Evolutionary conservation across 2,888 invertebrate species (phyloP), one percentile per base, ranked within the genome.

Genomic region (Scotopteryx bipunctaria): DNA sequence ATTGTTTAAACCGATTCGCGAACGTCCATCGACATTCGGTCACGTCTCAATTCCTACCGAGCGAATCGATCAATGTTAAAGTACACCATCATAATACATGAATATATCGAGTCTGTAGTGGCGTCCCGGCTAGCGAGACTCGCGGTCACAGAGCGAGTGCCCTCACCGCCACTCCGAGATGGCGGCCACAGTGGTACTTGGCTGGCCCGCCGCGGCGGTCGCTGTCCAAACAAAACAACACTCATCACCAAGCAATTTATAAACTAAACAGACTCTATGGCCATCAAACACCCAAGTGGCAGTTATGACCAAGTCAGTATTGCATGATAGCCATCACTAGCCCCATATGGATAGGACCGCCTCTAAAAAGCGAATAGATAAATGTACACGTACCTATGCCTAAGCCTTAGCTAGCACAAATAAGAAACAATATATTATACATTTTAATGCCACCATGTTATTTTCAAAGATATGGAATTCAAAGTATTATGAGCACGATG

Each of bases 91-190:
- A 64, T 64, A 64, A 63, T 67, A 67, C 66, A 56, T 55, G 63
- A 58, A 59, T 66, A 63, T 65, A 66, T 67, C 60, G 66, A 71
- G 74, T 69, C 69, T 67, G 65, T 64, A 60, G 60, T 48, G 56
- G 47, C 51, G 52, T 14, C 52, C 16, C 46, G 52, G 51, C 52
- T 46, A 15, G 23, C 23, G 14, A 59, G 57, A 46, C 60, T 53
- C 50, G 17, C 19, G 59, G 62, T 38, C 65, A 65, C 81, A 63
- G 63, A 57, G 64, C 59, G 66, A 78, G 81, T 64, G 83, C 80
- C 67, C 92, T 86, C 92, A 90, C 86, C 93, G 92, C 89, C 92
- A 92, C 84, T 92, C 91, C 59, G 89, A 81, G 80, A 86, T 84
- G 78, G 89, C 91, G 64, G 90, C 87, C 84, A 86, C 89, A 66